Evolutionary conservation across 1,140 invertebrate species (phyloP).

Genomic region (Wasmannia auropunctata): DNA sequence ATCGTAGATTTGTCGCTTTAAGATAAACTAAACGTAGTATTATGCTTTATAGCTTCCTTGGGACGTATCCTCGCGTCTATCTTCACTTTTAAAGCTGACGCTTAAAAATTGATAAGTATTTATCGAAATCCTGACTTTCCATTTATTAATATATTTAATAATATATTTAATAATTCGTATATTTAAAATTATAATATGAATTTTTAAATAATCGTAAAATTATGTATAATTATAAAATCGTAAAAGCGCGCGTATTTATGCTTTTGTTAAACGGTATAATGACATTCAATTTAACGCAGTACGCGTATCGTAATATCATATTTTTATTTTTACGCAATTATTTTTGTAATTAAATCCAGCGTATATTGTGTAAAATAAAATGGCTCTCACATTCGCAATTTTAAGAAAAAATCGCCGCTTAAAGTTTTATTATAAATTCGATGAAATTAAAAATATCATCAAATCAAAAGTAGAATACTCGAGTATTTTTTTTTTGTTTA

Average conservation of each 20-base stretch:
- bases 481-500: background rate
- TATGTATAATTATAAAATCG: background rate
- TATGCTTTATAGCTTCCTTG: background rate
- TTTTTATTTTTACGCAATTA: background rate
- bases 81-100: background rate
- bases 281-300: background rate
- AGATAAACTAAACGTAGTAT: background rate
- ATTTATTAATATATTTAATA: background rate
- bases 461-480: background rate
- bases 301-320: background rate
- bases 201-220: too few relatives aligned
- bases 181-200: background rate
- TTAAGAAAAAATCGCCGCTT: background rate
- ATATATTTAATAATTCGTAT: background rate
- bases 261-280: background rate
- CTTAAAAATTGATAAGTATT: conserved; percentile 3
- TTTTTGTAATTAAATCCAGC: background rate
- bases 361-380: background rate
- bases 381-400: background rate
- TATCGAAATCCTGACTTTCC: background rate
- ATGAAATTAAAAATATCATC: background rate
- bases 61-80: background rate
- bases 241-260: background rate
- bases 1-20: conserved; percentile 7
- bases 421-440: too few relatives aligned